Percentiles rank a stretch among this genome's conserved stretches.
phyloP scores from a whole-genome alignment of 2,888 invertebrate genomes.

The Aquatica leii region DNA sequence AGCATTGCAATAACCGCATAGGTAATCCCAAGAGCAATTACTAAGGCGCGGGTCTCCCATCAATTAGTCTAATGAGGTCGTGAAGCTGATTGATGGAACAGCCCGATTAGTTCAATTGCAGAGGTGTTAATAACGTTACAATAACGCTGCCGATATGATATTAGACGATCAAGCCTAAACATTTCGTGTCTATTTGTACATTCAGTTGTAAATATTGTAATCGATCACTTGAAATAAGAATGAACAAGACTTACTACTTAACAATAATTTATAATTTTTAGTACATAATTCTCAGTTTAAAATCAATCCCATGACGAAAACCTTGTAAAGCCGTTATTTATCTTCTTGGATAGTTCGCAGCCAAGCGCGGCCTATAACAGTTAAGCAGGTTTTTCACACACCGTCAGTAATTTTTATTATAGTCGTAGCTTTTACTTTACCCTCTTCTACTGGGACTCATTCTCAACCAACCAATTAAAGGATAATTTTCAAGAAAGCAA shows the following conservation, averaged over 20 bases:
- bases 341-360: conserved; percentile 38
- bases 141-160: conserved; percentile 27
- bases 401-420: conserved; percentile 54
- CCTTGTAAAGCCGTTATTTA: conserved; percentile 36
- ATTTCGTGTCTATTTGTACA: no score
- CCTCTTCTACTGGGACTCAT: conserved; percentile 56
- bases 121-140: conserved; percentile 43
- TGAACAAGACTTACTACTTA: no score
- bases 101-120: conserved; percentile 46
- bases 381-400: conserved; percentile 49
- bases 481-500: conserved; percentile 57
- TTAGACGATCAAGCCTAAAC: neutral
- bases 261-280: no score
- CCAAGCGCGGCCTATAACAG: conserved; percentile 45
- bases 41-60: conserved; percentile 55
- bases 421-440: conserved; percentile 53
- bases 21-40: conserved; percentile 57
- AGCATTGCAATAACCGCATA: conserved; percentile 53
- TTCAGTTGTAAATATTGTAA: no score
- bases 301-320: conserved; percentile 36
- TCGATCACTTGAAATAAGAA: no score
- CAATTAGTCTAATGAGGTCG: conserved; percentile 56
- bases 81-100: conserved; percentile 54
- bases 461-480: conserved; percentile 59
- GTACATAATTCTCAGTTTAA: conserved; percentile 24